Evolutionary conservation across 2,113 vertebrate genomes (phyloP).

Genomic region (Tachuris rubrigastra): DNA sequence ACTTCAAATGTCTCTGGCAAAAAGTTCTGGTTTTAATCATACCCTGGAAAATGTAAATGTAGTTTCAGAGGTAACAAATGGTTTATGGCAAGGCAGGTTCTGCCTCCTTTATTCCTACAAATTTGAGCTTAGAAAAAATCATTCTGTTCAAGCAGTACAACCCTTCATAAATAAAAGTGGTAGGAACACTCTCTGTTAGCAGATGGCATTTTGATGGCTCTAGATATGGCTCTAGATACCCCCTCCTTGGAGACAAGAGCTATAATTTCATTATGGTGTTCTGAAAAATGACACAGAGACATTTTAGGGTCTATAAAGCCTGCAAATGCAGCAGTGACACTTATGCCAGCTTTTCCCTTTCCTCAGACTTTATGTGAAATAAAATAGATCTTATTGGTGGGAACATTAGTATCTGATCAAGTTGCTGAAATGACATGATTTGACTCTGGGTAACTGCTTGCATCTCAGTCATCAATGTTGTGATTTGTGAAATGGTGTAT

Average conservation of each 20-base stretch:
- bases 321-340: neutral
- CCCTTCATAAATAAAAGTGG: neutral
- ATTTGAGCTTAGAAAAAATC: neutral
- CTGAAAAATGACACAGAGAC: neutral
- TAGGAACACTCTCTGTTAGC: neutral
- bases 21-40: neutral
- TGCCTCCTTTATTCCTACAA: neutral
- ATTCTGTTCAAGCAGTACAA: neutral
- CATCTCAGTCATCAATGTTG: neutral
- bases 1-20: constrained; percentile 28
- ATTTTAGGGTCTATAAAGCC: constrained; percentile 1
- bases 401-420: neutral
- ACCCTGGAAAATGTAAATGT: constrained; percentile 10
- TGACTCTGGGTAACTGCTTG: neutral
- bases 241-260: neutral
- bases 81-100: neutral
- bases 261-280: constrained; percentile 7
- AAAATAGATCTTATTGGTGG: neutral
- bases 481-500: neutral
- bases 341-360: neutral
- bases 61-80: constrained; percentile 29
- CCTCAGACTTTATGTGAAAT: neutral
- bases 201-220: neutral
- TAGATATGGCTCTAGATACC: neutral
- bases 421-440: neutral